Evolutionary conservation across 2,113 vertebrate species (phyloP).

Genomic region (Enhydra lutris): DNA sequence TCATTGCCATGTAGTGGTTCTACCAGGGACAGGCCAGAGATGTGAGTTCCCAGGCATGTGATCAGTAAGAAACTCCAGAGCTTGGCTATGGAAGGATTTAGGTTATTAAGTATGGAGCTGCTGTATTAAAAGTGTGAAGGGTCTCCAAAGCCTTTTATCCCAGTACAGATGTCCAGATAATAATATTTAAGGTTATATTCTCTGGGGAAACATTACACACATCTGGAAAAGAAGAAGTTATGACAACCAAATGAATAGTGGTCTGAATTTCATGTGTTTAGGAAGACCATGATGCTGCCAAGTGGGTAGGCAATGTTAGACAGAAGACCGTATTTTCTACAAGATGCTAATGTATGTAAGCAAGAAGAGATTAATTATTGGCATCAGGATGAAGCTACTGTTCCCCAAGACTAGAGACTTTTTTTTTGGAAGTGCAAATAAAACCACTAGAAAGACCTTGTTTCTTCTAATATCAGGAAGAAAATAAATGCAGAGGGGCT

Average conservation of each 20-base stretch:
- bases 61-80: background rate
- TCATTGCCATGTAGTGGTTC: background rate
- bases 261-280: background rate
- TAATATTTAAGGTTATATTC: background rate
- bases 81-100: background rate
- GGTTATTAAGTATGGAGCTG: background rate
- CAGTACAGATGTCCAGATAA: background rate
- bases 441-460: background rate
- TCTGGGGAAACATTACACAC: background rate
- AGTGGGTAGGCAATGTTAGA: background rate
- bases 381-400: background rate
- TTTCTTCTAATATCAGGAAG: background rate
- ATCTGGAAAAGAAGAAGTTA: background rate
- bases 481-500: background rate
- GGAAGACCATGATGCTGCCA: background rate
- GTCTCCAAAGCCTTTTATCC: background rate
- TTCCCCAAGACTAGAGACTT: background rate
- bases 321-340: background rate
- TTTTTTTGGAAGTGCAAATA: background rate
- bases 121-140: background rate
- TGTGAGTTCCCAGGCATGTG: background rate
- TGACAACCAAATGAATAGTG: background rate
- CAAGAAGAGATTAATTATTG: background rate
- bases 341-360: background rate
- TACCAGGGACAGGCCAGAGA: background rate